Percentiles rank a stretch among this genome's conserved stretches.
These are phyloP conservation scores for Drosophila tripunctata DNA, from an alignment of 2,888 invertebrate genomes.

Conservation along the genomic window DNA sequence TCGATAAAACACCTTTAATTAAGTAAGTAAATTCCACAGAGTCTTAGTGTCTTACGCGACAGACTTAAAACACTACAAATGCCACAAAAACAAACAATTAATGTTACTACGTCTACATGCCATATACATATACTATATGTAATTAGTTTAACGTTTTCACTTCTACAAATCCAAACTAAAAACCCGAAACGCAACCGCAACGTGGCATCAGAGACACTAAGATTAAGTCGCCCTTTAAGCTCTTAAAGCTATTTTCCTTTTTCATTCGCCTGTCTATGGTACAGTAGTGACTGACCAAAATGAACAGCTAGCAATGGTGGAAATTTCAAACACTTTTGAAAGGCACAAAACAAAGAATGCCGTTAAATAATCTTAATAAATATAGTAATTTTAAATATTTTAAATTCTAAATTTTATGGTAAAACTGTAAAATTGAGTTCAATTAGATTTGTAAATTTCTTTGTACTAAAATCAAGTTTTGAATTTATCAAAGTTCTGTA, in stretches of 20 bases:
- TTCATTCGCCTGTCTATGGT: not conserved
- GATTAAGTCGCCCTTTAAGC: conserved; percentile 24
- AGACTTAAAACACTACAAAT: conserved; percentile 8
- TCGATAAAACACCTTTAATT: conserved; percentile 1
- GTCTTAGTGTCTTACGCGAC: not conserved
- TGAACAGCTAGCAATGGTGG: not conserved
- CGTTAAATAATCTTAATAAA: too few relatives aligned
- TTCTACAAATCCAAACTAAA: not conserved
- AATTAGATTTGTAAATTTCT: too few relatives aligned
- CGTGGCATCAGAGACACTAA: not conserved
- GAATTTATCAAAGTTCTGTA: too few relatives aligned
- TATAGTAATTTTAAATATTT: too few relatives aligned
- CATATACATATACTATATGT: conserved; percentile 15
- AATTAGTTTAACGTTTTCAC: conserved; percentile 17
- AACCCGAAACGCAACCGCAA: conserved; percentile 12
- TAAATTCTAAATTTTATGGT: too few relatives aligned
- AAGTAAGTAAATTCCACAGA: conserved; percentile 9
- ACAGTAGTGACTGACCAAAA: not conserved
- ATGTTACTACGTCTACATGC: not conserved
- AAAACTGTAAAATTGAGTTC: too few relatives aligned
- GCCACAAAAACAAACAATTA: conserved; percentile 2
- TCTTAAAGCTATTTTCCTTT: conserved; percentile 13
- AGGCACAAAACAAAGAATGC: too few relatives aligned
- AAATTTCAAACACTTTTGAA: too few relatives aligned
- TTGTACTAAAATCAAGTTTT: too few relatives aligned